Base-by-base conservation (phyloP, 2,113 vertebrate species). In the Toxostoma redivivum region DNA sequence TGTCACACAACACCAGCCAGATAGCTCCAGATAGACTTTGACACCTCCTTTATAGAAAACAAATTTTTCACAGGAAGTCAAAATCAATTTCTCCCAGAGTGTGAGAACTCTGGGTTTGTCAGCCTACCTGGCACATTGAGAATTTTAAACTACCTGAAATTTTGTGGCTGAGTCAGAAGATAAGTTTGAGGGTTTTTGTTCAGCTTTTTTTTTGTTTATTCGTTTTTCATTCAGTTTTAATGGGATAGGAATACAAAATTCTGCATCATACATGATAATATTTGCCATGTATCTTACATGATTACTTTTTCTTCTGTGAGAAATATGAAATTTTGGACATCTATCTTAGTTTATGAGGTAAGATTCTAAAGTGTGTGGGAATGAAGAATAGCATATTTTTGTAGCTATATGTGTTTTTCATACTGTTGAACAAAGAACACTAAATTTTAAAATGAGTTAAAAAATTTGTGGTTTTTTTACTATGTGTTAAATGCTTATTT, bases 31-130 rank as follows among this genome's bases (percentile, higher is more conserved):
- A 83, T 81, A 88, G 44, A 81, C 14, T 66, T 73, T 60, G 38
- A 81, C 56, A 73, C 47, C 18, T 77, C 31, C 27, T 83, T 66
- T 66, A 70, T 4, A 31, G 67, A 82, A 90, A 93, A 69, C 40
- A 82, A 56, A 31, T 38, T 81, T 90, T 85, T 95, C 62, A 81
- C 23, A 77, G 67, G 42, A 86, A 90, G 79, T 70, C 37, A 77
- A 93, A 86, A 86, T 58, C 42, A 77, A 20, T 77, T n/a, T 86
- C 23, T 88, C 80, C 50, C 60, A n/a, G 33, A 77, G 7, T 31
- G 35, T 48, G n/a, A 77, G 2, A 5, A 58, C 64, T 80, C 21
- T 66, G 28, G 5, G 7, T 66, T 92, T 94, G 27, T 74, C 35
- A 86, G 56, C 16, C 51, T 83, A 76, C 20, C 45, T 80, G 54